Conservation (phyloP, 2,888 invertebrate genomes). For the Metopia argyrocephala region DNA sequence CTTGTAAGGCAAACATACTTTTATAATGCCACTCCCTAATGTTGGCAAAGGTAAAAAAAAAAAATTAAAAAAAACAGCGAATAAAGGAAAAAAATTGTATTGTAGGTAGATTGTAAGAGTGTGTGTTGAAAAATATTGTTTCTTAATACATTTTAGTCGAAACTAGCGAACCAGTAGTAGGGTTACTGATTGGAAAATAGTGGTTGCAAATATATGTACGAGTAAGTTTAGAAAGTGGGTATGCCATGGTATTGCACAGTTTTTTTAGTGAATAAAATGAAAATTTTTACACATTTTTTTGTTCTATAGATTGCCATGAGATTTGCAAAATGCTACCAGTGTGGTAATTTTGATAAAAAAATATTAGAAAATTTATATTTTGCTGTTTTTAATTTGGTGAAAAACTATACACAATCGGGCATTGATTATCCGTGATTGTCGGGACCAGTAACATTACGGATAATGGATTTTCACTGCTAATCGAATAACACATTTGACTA, state of each 20-base stretch:
- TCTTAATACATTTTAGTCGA: background rate
- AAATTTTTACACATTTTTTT: too few relatives aligned
- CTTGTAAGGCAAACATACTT: constrained; percentile 34
- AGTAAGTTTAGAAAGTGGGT: background rate
- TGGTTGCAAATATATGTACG: constrained; percentile 1
- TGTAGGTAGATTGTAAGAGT: background rate
- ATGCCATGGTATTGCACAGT: background rate
- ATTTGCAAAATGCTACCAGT: too few relatives aligned
- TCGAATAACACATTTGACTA: too few relatives aligned
- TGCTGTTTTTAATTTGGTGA: too few relatives aligned
- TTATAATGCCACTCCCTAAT: constrained; percentile 53
- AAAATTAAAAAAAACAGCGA: constrained; percentile 60
- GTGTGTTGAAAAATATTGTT: background rate
- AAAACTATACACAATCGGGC: too few relatives aligned
- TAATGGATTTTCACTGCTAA: too few relatives aligned
- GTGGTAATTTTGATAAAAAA: too few relatives aligned
- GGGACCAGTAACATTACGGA: too few relatives aligned
- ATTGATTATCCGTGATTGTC: too few relatives aligned
- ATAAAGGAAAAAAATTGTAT: background rate
- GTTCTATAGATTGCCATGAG: too few relatives aligned
- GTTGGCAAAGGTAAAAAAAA: constrained; percentile 38
- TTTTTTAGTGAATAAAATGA: constrained; percentile 22
- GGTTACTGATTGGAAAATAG: constrained; percentile 5
- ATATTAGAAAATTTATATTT: too few relatives aligned
- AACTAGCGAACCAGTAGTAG: background rate